Evolutionary conservation across 2,888 invertebrate genomes (phyloP).

Genomic region (Archips xylosteana): DNA sequence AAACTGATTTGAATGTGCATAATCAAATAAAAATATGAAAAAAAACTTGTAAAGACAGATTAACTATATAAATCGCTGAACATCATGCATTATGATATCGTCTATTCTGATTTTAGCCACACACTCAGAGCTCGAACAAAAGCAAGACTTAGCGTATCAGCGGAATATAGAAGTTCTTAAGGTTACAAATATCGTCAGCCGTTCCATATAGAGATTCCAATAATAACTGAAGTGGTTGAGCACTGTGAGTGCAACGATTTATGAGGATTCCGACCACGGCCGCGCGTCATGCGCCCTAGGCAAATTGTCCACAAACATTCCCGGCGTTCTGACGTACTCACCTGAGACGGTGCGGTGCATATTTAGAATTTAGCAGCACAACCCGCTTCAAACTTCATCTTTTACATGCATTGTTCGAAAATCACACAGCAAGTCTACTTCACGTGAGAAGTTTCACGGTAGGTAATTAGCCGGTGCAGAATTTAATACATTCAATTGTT

Average conservation of each 20-base stretch:
- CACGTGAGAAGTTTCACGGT: conserved; percentile 8
- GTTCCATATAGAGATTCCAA: conserved; percentile 63
- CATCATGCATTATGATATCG: too few species aligned
- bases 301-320: conserved; percentile 49
- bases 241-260: conserved; percentile 52
- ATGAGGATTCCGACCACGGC: conserved; percentile 52
- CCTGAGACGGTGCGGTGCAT: conserved; percentile 31
- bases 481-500: conserved; percentile 17
- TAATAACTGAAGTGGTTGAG: conserved; percentile 60
- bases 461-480: conserved; percentile 1
- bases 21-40: too few species aligned
- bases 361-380: conserved; percentile 36
- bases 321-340: conserved; percentile 18
- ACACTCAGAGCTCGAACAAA: not conserved
- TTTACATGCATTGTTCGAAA: conserved; percentile 36
- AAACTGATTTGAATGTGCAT: too few species aligned
- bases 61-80: too few species aligned
- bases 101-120: too few species aligned
- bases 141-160: not conserved
- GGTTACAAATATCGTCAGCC: conserved; percentile 57
- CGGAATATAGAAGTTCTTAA: conserved; percentile 42
- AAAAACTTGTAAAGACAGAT: too few species aligned
- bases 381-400: conserved; percentile 36
- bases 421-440: conserved; percentile 29
- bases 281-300: conserved; percentile 44